These are phyloP conservation scores for Eurystomus gularis DNA, from an alignment of 2,113 vertebrate species.

Conservation along the genomic window DNA sequence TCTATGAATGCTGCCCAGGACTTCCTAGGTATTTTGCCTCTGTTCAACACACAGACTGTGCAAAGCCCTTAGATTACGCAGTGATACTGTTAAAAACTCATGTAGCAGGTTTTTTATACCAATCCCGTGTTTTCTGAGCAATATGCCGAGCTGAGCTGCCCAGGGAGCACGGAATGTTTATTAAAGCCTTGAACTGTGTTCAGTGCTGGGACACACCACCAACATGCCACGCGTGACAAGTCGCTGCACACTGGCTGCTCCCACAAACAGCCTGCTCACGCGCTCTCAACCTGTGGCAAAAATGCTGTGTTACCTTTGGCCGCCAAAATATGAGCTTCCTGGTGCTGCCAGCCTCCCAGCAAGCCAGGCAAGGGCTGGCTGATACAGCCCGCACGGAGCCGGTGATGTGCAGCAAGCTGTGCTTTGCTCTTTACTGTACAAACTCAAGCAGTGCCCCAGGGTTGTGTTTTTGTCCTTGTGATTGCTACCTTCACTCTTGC, in stretches of 20 bases:
- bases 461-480: accelerated
- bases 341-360: background rate
- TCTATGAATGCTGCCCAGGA: background rate
- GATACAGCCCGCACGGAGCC: accelerated
- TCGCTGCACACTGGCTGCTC: background rate
- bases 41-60: background rate
- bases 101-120: accelerated
- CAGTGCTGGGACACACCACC: background rate
- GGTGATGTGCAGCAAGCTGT: accelerated
- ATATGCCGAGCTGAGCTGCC: background rate
- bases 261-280: background rate
- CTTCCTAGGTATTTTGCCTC: background rate
- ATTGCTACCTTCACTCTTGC: background rate
- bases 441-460: background rate
- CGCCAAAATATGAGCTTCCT: background rate
- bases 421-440: background rate
- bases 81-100: background rate
- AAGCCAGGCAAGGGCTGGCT: background rate
- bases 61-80: background rate
- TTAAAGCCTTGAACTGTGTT: background rate
- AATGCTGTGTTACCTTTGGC: background rate
- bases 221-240: accelerated
- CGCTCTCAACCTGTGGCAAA: background rate
- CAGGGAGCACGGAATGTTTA: accelerated
- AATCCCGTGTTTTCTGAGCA: background rate